Evolutionary conservation across 1,140 invertebrate species (phyloP).

Genomic region (Oscheius sp.): DNA sequence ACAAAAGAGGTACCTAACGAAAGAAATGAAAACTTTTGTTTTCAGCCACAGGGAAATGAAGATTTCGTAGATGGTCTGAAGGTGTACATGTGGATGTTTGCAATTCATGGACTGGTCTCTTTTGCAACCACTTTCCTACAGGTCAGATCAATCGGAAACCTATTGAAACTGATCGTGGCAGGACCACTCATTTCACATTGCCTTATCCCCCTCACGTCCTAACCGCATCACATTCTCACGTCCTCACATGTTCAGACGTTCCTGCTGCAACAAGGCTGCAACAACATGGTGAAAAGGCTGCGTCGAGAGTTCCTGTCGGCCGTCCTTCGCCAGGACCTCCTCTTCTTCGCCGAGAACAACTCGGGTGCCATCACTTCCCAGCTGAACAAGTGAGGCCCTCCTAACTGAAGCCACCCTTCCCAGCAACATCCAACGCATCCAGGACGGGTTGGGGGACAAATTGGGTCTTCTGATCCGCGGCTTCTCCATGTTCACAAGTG

Average conservation of each 20-base stretch:
- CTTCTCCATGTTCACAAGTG: slow-evolving; percentile 43
- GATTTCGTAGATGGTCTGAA: not conserved
- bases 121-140: not conserved
- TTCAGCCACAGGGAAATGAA: slow-evolving; percentile 1
- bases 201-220: no score
- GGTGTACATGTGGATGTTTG: not conserved
- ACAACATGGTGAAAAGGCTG: slow-evolving; percentile 56
- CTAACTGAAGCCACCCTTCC: not conserved
- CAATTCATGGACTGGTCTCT: not conserved
- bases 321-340: slow-evolving; percentile 80
- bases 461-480: slow-evolving; percentile 73
- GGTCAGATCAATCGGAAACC: slow-evolving; percentile 14
- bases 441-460: slow-evolving; percentile 84
- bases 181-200: no score
- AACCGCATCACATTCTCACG: not conserved
- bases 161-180: not conserved
- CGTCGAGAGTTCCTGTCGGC: slow-evolving; percentile 72
- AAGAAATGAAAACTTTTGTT: not conserved
- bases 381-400: slow-evolving; percentile 77
- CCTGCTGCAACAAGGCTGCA: not conserved
- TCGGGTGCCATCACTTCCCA: slow-evolving; percentile 82
- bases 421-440: slow-evolving; percentile 80
- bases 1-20: not conserved
- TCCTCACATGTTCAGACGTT: not conserved
- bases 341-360: slow-evolving; percentile 82